Conservation (phyloP, 2,888 invertebrate genomes). For the Acanthosepion lycidas region DNA sequence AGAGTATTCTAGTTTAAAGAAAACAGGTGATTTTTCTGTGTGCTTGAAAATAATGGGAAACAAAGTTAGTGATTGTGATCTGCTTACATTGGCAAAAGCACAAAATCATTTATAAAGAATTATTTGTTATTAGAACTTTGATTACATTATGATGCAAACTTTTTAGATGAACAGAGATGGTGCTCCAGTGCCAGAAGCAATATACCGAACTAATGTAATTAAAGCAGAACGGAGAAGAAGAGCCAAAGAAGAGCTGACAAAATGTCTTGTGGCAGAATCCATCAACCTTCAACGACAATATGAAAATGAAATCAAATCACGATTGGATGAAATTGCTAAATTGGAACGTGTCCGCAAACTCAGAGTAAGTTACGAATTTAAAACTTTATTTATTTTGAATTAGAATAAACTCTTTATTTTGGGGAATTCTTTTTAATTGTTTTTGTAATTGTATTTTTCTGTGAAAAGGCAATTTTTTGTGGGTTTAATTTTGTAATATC, state of each 20-base stretch:
- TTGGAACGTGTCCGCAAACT: not conserved
- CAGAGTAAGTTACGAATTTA: not conserved
- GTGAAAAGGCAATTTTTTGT: too few relatives aligned
- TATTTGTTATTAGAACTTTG: not conserved
- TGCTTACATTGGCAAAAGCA: not conserved
- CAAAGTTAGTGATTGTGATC: not conserved
- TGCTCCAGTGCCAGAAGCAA: not conserved
- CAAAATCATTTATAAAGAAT: not conserved
- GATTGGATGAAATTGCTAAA: constrained; percentile 17
- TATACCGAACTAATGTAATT: not conserved
- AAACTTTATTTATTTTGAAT: not conserved
- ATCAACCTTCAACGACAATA: not conserved
- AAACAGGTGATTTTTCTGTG: too few relatives aligned
- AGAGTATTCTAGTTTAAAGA: too few relatives aligned
- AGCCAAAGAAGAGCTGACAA: not conserved
- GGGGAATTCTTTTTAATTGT: not conserved
- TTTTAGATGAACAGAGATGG: not conserved
- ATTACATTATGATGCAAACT: not conserved
- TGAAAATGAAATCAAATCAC: not conserved
- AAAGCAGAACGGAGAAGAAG: not conserved
- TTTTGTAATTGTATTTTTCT: too few relatives aligned
- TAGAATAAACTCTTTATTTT: not conserved
- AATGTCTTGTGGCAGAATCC: constrained; percentile 5
- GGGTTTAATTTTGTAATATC: too few relatives aligned
- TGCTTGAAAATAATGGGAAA: too few relatives aligned